Evolutionary conservation across 2,797 vertebrate genomes (phyloP).

Genomic region (Nothura maculosa): DNA sequence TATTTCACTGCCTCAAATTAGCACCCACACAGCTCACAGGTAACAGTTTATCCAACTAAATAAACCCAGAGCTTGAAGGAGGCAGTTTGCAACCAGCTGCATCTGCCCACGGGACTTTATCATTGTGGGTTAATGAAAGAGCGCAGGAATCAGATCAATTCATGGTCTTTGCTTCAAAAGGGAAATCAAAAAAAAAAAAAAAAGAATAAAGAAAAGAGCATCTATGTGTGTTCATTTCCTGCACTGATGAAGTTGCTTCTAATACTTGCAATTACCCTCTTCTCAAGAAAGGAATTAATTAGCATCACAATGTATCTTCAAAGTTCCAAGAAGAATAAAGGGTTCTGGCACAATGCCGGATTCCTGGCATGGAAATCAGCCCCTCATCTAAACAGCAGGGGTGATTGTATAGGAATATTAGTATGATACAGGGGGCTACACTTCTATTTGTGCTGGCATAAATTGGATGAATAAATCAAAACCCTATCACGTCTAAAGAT

Average conservation of each 20-base stretch:
- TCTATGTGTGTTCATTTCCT: slow-evolving; percentile 49
- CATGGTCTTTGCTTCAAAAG: neutral
- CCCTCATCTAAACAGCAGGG: slow-evolving; percentile 49
- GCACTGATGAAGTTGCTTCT: slow-evolving; percentile 33
- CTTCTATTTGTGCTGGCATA: slow-evolving; percentile 21
- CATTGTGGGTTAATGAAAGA: slow-evolving; percentile 24
- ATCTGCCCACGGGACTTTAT: neutral
- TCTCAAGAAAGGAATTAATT: slow-evolving; percentile 74
- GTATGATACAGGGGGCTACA: slow-evolving; percentile 16
- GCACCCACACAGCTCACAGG: neutral
- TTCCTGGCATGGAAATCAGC: slow-evolving; percentile 55
- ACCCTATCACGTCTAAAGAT: neutral
- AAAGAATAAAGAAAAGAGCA: neutral
- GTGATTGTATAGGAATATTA: slow-evolving; percentile 34
- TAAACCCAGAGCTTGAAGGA: neutral
- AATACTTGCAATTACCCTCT: slow-evolving; percentile 49
- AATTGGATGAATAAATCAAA: slow-evolving; percentile 54
- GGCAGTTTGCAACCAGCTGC: neutral
- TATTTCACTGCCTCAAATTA: neutral
- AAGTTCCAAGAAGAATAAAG: slow-evolving; percentile 64
- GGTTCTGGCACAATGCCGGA: slow-evolving; percentile 52
- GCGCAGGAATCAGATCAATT: slow-evolving; percentile 33
- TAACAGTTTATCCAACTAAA: neutral
- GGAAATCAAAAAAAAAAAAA: neutral
- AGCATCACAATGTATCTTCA: slow-evolving; percentile 59